Conservation (phyloP, 2,113 vertebrate genomes). For the Peromyscus maniculatus region DNA sequence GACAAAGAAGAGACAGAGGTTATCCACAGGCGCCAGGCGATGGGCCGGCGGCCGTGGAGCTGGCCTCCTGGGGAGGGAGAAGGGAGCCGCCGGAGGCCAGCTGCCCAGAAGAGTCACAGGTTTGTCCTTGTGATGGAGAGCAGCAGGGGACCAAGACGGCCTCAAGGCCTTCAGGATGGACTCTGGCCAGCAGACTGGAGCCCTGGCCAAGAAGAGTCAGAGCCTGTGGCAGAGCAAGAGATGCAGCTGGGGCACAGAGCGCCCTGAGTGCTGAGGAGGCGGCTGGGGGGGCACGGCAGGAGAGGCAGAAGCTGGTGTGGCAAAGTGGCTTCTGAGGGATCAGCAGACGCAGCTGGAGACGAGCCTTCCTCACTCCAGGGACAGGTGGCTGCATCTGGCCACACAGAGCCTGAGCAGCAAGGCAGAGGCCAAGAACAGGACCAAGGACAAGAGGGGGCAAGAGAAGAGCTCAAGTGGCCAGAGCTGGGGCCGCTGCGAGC, state of each 20-base stretch:
- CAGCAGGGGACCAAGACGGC: slow-evolving; percentile 59
- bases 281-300: neutral
- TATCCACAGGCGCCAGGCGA: slow-evolving; percentile 53
- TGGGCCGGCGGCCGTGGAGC: neutral
- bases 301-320: neutral
- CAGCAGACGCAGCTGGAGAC: neutral
- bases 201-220: neutral
- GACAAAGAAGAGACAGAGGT: slow-evolving; percentile 83
- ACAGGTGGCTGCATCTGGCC: neutral
- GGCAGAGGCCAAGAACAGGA: neutral
- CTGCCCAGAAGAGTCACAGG: neutral
- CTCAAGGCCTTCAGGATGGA: slow-evolving; percentile 69
- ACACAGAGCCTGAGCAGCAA: neutral
- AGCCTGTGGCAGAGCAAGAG: neutral
- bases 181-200: neutral
- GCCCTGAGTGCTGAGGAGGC: neutral
- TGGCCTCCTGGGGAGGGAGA: neutral
- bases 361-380: neutral
- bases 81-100: neutral
- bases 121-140: neutral
- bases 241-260: neutral
- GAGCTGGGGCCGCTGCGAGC: neutral
- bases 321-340: neutral
- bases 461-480: neutral
- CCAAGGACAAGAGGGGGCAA: neutral